These are phyloP conservation scores for Taphrorychus bicolor DNA, from an alignment of 2,888 invertebrate genomes.

Conservation along the genomic window DNA sequence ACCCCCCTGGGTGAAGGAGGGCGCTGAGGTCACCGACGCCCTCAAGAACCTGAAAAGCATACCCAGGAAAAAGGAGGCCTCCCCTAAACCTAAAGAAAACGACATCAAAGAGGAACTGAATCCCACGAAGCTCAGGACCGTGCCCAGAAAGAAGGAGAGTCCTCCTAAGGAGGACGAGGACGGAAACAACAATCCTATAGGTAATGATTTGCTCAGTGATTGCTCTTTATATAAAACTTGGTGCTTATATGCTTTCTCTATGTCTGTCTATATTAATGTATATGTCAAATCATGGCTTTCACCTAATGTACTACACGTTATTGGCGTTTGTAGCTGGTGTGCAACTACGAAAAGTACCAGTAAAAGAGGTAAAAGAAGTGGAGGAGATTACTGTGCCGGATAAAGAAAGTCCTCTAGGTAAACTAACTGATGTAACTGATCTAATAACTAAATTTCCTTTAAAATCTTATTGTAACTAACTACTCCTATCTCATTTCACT, in stretches of 20 bases:
- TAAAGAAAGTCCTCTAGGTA: slow-evolving; percentile 45
- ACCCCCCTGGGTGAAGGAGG: slow-evolving; percentile 79
- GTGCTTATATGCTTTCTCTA: background rate
- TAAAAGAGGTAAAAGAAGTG: slow-evolving; percentile 28
- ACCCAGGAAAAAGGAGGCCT: slow-evolving; percentile 47
- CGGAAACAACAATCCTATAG: slow-evolving; percentile 32
- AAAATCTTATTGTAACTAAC: background rate
- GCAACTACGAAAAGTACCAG: slow-evolving; percentile 47
- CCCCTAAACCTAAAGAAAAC: slow-evolving; percentile 18
- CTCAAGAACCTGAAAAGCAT: slow-evolving; percentile 46
- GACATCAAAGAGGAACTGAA: background rate
- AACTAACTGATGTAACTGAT: background rate
- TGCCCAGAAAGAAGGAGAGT: slow-evolving; percentile 47
- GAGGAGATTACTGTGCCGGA: slow-evolving; percentile 36
- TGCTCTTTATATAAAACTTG: background rate
- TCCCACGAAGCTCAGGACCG: slow-evolving; percentile 45
- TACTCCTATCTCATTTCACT: background rate
- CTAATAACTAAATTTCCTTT: background rate
- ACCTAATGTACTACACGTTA: background rate
- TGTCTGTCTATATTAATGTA: background rate
- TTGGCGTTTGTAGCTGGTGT: slow-evolving; percentile 47
- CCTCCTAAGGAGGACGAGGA: slow-evolving; percentile 32
- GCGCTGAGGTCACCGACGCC: slow-evolving; percentile 55
- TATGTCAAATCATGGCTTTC: background rate
- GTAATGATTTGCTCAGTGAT: slow-evolving; percentile 12